Conservation (phyloP, 2,113 vertebrate species). For the Eptesicus fuscus region DNA sequence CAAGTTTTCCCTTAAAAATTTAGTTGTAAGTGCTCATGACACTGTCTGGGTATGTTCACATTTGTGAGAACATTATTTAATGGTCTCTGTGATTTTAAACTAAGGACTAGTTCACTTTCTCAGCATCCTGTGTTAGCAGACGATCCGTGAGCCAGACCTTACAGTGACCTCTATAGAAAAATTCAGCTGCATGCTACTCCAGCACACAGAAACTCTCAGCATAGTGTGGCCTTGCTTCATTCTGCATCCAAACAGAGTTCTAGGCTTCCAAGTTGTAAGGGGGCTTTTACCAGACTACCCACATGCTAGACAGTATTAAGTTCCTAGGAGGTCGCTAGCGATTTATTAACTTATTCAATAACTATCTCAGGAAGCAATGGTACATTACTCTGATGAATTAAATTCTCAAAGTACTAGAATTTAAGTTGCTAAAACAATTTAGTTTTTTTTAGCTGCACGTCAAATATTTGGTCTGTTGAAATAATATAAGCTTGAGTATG, state of each 20-base stretch:
- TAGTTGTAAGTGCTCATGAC: not conserved
- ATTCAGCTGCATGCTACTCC: not conserved
- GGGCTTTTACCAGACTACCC: not conserved
- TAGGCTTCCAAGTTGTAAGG: not conserved
- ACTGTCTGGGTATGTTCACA: not conserved
- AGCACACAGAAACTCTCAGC: not conserved
- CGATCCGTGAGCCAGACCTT: not conserved
- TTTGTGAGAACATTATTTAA: not conserved
- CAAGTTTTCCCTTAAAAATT: not conserved
- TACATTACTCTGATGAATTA: constrained; percentile 15
- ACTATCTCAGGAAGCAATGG: not conserved
- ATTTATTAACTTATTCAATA: not conserved
- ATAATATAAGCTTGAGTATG: not conserved
- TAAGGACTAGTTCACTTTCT: not conserved
- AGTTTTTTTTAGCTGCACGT: not conserved
- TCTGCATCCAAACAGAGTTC: not conserved
- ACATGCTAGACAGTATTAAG: not conserved
- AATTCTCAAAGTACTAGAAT: not conserved
- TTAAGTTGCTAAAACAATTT: not conserved
- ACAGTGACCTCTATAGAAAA: not conserved
- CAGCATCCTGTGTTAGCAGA: not conserved
- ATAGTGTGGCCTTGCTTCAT: not conserved
- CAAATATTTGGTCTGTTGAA: not conserved
- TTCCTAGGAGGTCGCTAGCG: not conserved
- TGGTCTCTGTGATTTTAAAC: not conserved